phyloP scores from a whole-genome alignment of 1,140 invertebrate species.

The Matsumurasca onukii region DNA sequence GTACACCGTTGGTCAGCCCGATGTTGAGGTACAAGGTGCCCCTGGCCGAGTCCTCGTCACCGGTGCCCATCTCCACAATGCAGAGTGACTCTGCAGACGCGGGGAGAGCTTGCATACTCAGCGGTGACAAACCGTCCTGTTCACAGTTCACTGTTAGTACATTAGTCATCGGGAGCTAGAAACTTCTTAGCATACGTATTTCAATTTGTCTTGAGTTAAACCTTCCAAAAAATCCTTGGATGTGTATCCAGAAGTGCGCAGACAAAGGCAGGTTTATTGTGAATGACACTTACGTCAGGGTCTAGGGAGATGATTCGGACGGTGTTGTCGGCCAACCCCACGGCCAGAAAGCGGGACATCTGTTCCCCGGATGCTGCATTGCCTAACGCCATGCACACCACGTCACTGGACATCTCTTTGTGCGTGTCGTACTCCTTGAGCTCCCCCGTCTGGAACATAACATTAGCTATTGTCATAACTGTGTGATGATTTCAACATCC shows the following conservation, averaged over 20 bases:
- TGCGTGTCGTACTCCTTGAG: conserved; percentile 97
- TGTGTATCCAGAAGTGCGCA: too few species aligned
- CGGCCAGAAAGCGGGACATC: conserved; percentile 93
- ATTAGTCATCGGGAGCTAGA: too few species aligned
- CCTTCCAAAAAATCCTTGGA: too few species aligned
- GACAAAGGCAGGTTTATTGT: too few species aligned
- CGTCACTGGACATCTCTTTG: conserved; percentile 95
- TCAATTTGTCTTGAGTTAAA: too few species aligned
- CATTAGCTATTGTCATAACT: background rate
- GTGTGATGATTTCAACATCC: too few species aligned
- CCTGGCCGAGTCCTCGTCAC: conserved; percentile 54
- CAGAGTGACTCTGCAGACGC: conserved; percentile 95
- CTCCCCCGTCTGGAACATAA: conserved; percentile 79
- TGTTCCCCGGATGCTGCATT: conserved; percentile 95
- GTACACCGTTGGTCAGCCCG: conserved; percentile 95
- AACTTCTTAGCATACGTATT: too few species aligned
- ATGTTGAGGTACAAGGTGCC: conserved; percentile 95
- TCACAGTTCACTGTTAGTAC: background rate
- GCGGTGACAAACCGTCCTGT: conserved; percentile 83
- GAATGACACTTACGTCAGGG: conserved; percentile 77
- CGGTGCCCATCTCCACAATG: conserved; percentile 87
- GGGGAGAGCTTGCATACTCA: conserved; percentile 97
- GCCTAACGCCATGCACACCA: conserved; percentile 97
- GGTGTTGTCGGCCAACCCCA: conserved; percentile 95
- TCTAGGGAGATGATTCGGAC: conserved; percentile 97